A percentile compares a stretch with the other conserved stretches of the same genome.
phyloP scores from a whole-genome alignment of 1,140 invertebrate species.

The Heliconius congener region DNA sequence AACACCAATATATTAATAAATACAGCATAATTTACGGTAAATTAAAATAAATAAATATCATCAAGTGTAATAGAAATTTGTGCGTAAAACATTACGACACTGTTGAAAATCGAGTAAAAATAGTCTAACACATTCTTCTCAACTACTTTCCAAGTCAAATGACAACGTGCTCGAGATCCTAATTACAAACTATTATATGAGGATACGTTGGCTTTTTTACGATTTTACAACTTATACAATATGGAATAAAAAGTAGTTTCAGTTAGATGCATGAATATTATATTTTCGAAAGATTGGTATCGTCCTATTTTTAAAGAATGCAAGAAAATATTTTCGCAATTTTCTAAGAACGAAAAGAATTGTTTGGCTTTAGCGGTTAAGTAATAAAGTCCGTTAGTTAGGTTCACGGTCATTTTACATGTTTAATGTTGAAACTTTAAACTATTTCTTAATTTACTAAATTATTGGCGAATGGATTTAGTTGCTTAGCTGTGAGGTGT shows the following conservation, averaged over 20 bases:
- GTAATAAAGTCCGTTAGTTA: conserved; percentile 41
- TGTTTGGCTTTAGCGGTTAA: conserved; percentile 6
- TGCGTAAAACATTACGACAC: conserved; percentile 51
- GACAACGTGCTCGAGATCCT: conserved; percentile 64
- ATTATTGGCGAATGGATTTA: no score
- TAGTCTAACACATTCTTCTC: conserved; percentile 56
- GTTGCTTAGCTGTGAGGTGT: neutral
- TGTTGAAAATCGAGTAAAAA: conserved; percentile 60
- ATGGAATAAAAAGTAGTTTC: conserved; percentile 44
- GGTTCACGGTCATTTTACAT: conserved; percentile 45
- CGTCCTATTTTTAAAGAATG: conserved; percentile 38
- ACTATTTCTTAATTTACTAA: no score
- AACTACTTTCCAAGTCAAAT: conserved; percentile 75
- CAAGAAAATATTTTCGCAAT: conserved; percentile 38
- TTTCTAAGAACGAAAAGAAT: conserved; percentile 8
- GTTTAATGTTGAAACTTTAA: neutral
- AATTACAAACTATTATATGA: conserved; percentile 65
- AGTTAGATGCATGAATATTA: neutral
- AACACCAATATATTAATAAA: neutral
- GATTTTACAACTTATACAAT: conserved; percentile 29
- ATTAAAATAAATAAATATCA: neutral
- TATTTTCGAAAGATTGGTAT: conserved; percentile 56
- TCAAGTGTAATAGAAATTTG: neutral
- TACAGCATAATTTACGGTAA: neutral
- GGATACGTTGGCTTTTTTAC: neutral